Conservation (phyloP, 2,888 invertebrate genomes). For the Papilio protenor region DNA sequence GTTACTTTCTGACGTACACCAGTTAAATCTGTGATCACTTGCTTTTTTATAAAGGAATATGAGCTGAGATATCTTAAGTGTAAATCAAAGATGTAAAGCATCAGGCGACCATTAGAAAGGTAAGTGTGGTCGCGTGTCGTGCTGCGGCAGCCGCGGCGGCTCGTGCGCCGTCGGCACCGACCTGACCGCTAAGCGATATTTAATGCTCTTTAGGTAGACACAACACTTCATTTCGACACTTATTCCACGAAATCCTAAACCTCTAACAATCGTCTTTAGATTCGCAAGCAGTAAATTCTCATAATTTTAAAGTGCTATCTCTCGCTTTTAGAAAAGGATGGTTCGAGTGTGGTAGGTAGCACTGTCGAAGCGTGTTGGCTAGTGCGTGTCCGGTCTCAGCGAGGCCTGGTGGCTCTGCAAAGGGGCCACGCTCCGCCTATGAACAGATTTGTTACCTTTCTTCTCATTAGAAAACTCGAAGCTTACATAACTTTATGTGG, state of each 20-base stretch:
- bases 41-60: neutral
- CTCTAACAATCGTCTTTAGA: neutral
- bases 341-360: neutral
- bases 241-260: neutral
- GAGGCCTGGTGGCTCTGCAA: neutral
- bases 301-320: neutral
- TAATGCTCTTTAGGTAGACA: slow-evolving; percentile 4
- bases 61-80: no score
- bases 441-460: neutral
- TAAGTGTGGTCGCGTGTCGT: neutral
- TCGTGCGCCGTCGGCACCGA: neutral
- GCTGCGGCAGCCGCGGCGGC: neutral
- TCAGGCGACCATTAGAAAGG: neutral
- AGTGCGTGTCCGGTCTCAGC: slow-evolving; percentile 10
- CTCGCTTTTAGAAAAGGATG: neutral
- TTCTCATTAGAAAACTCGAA: slow-evolving; percentile 5
- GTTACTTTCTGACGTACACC: no score
- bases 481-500: slow-evolving; percentile 23
- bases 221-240: neutral
- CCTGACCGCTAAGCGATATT: neutral
- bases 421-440: no score
- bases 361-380: neutral
- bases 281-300: neutral
- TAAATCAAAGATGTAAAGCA: neutral
- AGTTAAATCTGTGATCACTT: neutral